Evolutionary conservation across 1,140 invertebrate genomes (phyloP), one percentile per base, ranked within the genome.

Genomic region (Atta texana): DNA sequence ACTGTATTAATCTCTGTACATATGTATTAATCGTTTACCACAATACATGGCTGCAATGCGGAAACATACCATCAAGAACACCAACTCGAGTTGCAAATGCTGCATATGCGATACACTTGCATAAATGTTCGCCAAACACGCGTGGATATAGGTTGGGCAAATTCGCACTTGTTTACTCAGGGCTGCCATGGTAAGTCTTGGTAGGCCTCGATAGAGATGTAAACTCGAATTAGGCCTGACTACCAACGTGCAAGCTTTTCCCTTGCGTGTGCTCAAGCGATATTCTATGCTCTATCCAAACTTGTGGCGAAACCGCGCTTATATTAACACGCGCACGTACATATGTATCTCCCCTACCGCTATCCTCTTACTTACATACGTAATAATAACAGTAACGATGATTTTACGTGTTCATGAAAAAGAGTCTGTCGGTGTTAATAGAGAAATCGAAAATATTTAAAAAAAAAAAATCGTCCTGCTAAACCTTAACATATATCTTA

Each of bases 171-270:
- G 77, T 81, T 81, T 82, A 72, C 69, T 24, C 69, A 57, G 66
- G 34, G 39, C n/a, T 61, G 39, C 16, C 69, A 39, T 61, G 80
- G 69, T 74, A 61, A 74, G 80, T 86, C 85, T 55, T 78, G 78
- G 76, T 66, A 72, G 59, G 71, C 69, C 86, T 75, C 85, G 89
- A 93, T 93, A 90, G 90, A 93, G 90, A 92, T 88, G 87, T 92
- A 89, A 90, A 53, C 72, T 88, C 80, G 77, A 93, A 93, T 93
- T 93, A 92, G 91, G 87, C 75, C 75, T 71, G 88, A 92, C 86
- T 88, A 75, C 51, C 75, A 64, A 63, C 53, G 88, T 66, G 72
- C 74, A 86, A 87, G 90, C 86, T 87, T 91, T 64, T 77, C 51
- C 88, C 86, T 92, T 66, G 90, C 90, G 90, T 92, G 90, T 72